Conservation (phyloP, 2,888 invertebrate genomes). For the Leucophora obtusa region DNA sequence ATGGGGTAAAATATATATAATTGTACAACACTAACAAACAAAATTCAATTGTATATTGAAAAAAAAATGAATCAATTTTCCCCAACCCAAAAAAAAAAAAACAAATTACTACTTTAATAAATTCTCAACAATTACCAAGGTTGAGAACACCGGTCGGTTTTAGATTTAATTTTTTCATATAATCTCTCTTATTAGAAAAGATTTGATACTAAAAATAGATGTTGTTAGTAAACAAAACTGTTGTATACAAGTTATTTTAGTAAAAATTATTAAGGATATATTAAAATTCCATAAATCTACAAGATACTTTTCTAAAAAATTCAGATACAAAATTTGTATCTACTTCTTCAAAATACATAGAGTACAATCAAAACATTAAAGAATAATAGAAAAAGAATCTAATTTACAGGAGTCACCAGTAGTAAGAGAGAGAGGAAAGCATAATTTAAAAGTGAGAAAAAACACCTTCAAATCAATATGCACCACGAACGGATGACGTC, state of each 20-base stretch:
- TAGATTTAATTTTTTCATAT: background rate
- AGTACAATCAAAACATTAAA: constrained; percentile 10
- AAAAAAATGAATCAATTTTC: constrained; percentile 12
- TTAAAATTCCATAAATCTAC: background rate
- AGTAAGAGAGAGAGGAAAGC: constrained; percentile 10
- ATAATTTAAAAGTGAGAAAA: constrained; percentile 29
- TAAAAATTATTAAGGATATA: background rate
- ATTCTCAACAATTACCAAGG: background rate
- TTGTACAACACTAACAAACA: constrained; percentile 12
- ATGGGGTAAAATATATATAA: background rate
- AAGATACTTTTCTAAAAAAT: constrained; percentile 19
- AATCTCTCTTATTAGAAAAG: background rate
- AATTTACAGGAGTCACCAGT: background rate
- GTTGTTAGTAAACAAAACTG: constrained; percentile 38
- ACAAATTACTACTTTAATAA: too few relatives aligned
- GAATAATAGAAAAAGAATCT: background rate
- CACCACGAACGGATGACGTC: constrained; percentile 54
- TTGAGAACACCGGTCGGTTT: constrained; percentile 24
- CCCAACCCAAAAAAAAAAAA: background rate
- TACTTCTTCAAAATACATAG: background rate
- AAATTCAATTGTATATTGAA: constrained; percentile 4
- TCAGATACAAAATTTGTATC: background rate
- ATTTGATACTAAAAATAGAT: constrained; percentile 18
- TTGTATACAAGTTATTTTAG: background rate
- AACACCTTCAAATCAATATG: constrained; percentile 43